Conservation (phyloP, 2,797 vertebrate genomes). For the Sylvia borin region DNA sequence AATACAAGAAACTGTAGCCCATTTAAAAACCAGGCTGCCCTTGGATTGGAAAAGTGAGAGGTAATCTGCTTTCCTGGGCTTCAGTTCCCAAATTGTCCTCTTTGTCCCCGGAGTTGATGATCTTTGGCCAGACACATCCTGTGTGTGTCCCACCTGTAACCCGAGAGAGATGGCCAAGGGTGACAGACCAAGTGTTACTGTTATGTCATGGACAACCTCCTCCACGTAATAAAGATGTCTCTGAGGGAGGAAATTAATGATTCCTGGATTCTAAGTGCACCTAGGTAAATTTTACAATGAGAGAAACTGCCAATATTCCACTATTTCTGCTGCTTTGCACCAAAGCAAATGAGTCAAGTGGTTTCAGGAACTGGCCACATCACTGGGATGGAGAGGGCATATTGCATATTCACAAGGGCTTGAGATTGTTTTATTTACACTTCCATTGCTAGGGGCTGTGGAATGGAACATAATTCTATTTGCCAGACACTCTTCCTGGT, state of each 20-base stretch:
- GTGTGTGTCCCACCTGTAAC: not conserved
- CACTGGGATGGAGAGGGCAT: not conserved
- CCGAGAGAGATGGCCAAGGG: not conserved
- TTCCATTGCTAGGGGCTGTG: constrained; percentile 28
- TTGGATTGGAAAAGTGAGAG: not conserved
- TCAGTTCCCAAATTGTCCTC: not conserved
- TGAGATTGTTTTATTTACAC: constrained; percentile 24
- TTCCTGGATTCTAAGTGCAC: not conserved
- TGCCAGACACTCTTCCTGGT: constrained; percentile 36
- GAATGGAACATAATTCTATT: constrained; percentile 29
- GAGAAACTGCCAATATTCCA: not conserved
- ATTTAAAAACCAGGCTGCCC: not conserved
- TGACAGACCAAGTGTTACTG: not conserved
- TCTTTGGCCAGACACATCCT: not conserved
- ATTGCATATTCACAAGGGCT: not conserved
- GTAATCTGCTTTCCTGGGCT: not conserved
- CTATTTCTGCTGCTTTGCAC: not conserved
- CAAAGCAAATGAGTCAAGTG: not conserved
- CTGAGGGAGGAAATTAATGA: not conserved
- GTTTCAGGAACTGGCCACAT: not conserved
- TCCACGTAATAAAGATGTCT: not conserved
- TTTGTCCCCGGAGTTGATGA: not conserved
- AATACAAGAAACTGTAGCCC: constrained; percentile 8
- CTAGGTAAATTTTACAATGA: not conserved
- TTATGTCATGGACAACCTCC: not conserved